Evolutionary conservation across 2,888 invertebrate genomes (phyloP).

Genomic region (Parnassius smintheus): DNA sequence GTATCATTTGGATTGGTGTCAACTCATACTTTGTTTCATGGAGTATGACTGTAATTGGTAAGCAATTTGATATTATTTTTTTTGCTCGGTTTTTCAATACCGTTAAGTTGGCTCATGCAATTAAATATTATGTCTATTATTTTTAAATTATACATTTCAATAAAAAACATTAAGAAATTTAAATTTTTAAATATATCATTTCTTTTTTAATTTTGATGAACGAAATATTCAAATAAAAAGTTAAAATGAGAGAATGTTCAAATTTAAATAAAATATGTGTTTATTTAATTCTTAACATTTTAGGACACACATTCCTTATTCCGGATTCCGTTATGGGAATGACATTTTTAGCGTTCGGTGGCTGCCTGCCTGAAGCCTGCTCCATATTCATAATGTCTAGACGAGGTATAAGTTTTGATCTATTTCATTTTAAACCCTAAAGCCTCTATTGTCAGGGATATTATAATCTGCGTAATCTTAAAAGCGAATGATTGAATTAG

Average conservation of each 20-base stretch:
- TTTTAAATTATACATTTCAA: too few relatives aligned
- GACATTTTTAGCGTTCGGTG: slow-evolving; percentile 94
- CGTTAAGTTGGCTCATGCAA: too few relatives aligned
- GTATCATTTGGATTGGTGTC: slow-evolving; percentile 91
- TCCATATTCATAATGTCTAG: slow-evolving; percentile 93
- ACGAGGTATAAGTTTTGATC: slow-evolving; percentile 82
- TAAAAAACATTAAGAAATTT: too few relatives aligned
- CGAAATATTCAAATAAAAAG: too few relatives aligned
- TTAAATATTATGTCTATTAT: too few relatives aligned
- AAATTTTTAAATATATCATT: too few relatives aligned
- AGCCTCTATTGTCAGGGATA: too few relatives aligned
- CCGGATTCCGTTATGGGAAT: slow-evolving; percentile 95
- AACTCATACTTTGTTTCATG: slow-evolving; percentile 94
- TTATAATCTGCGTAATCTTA: not conserved
- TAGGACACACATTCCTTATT: slow-evolving; percentile 87
- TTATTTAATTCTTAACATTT: slow-evolving; percentile 33
- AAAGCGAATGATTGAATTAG: not conserved
- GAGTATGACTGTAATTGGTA: slow-evolving; percentile 94
- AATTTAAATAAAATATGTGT: not conserved
- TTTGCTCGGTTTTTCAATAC: too few relatives aligned
- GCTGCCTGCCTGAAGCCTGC: slow-evolving; percentile 90
- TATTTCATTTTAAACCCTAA: too few relatives aligned
- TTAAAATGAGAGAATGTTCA: too few relatives aligned
- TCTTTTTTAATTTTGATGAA: too few relatives aligned
- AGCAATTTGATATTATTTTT: slow-evolving; percentile 6